These are phyloP conservation scores for Lochmaea crataegi DNA, from an alignment of 2,888 invertebrate genomes.

Conservation along the genomic window DNA sequence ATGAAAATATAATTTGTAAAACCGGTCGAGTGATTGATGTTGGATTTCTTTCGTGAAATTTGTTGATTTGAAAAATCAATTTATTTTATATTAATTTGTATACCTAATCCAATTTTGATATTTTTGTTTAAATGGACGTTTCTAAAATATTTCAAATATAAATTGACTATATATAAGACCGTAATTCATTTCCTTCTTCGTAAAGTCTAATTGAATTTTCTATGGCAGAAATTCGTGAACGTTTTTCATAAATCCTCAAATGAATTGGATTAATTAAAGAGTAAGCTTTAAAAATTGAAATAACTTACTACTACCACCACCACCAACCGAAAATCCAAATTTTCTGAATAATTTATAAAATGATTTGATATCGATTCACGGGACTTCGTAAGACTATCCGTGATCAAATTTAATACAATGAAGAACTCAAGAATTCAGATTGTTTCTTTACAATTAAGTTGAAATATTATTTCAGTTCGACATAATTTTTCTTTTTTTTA, in stretches of 20 bases:
- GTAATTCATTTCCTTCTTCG: conserved; percentile 4
- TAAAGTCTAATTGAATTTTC: conserved; percentile 16
- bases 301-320: background rate
- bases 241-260: conserved; percentile 9
- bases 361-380: background rate
- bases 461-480: no score
- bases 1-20: no score
- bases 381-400: background rate
- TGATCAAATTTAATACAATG: background rate
- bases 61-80: no score
- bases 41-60: no score
- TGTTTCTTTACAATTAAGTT: background rate
- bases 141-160: background rate
- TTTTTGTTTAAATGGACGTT: no score
- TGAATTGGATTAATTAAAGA: conserved; percentile 11
- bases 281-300: conserved; percentile 8
- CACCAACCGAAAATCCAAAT: background rate
- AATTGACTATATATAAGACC: background rate
- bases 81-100: no score
- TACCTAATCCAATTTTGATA: no score
- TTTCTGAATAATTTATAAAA: background rate
- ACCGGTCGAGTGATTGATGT: no score
- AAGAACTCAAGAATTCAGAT: background rate
- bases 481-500: no score
- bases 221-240: conserved; percentile 2